Base-by-base conservation (phyloP, 2,113 vertebrate species). In the Anolis sagrei region DNA sequence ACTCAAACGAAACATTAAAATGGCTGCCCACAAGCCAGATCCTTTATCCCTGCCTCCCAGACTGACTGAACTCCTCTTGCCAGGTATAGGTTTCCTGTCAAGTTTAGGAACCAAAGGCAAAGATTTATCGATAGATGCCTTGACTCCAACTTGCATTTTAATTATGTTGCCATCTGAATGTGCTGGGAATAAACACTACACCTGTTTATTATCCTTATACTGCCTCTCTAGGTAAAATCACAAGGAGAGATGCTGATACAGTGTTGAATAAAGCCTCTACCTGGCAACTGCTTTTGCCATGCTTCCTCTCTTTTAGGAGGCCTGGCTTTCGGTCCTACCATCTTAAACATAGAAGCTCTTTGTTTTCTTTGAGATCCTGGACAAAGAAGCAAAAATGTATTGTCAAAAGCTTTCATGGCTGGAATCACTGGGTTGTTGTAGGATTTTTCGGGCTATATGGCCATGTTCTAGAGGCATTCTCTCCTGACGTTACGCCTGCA, bases 1-100 rank as follows among this genome's bases (percentile, higher is more conserved):
- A 96, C 95, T 97, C 95, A 96, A 96, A 94, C 3, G 78, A 92
- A 96, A 94, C 95, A 92, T 93, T 95, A 92, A 95, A 94, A 92
- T 92, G 84, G 93, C 86, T 66, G 90, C 93, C 49, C 61, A 86
- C 92, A 94, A 94, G 92, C 84, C 75, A 78, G 86, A 54, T 90
- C 92, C 88, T 94, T 93, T 93, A 54, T 95, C 2, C 23, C 58
- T 86, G 93, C 95, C 94, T 91, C 91, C 89, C 92, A 87, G 23
- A 90, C 80, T 3, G 82, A 84, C 89, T 77, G 86, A 85, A 48
- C 82, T 77, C 85, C 82, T 89, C 0, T 34, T 29, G 0, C 93
- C 93, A 90, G 88, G 90, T 93, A 94, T 93, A 92, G 92, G 91
- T 76, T 96, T 95, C 93, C 95, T 95, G 95, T 96, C 95, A 95